Evolutionary conservation across 2,113 vertebrate species (phyloP).

Genomic region (Elanus axillaris): DNA sequence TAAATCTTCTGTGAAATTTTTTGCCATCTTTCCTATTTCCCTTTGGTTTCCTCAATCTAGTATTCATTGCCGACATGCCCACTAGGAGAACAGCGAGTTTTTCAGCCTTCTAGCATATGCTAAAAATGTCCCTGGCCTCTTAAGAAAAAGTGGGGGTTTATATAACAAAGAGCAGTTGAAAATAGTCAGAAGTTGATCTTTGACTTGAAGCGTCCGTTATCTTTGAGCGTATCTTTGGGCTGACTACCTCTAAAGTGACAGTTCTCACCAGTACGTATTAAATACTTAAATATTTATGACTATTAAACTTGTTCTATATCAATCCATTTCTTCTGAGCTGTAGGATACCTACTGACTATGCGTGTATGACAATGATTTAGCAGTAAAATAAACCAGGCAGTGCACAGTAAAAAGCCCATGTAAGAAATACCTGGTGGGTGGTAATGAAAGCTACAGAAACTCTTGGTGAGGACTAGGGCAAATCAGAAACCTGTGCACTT

Average conservation of each 20-base stretch:
- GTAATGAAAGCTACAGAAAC: background rate
- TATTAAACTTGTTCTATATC: background rate
- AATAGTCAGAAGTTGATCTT: background rate
- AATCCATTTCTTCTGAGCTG: background rate
- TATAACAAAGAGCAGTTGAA: background rate
- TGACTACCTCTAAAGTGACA: background rate
- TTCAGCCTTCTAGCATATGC: background rate
- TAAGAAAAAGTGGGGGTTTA: background rate
- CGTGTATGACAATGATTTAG: background rate
- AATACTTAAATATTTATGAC: background rate
- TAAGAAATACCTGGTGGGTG: background rate
- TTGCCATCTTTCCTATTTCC: slow-evolving; percentile 31
- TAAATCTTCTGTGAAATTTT: slow-evolving; percentile 60
- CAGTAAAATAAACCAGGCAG: background rate
- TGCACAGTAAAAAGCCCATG: background rate
- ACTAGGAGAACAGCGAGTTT: background rate
- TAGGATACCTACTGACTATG: background rate
- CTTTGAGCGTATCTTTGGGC: background rate
- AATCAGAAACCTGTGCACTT: background rate
- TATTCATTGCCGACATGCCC: slow-evolving; percentile 46
- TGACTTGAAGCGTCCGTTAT: background rate
- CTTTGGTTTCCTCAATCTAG: slow-evolving; percentile 39
- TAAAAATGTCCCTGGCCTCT: background rate
- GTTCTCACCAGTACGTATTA: background rate
- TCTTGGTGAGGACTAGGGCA: background rate